These are phyloP conservation scores for Herpetotheres cachinnans DNA, from an alignment of 2,113 vertebrate genomes.

Conservation along the genomic window DNA sequence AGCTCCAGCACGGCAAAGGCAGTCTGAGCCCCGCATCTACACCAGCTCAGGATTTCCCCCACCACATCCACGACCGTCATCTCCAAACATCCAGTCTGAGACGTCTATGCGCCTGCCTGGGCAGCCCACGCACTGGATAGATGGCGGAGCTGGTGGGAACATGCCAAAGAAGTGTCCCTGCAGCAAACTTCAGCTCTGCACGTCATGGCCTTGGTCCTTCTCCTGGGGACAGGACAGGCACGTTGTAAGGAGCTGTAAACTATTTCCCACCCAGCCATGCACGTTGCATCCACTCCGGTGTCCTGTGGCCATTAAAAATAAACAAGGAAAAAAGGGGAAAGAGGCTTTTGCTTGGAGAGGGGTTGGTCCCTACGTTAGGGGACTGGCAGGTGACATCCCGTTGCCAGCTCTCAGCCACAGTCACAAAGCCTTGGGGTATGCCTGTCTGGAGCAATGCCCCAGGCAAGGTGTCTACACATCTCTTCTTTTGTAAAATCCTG, in stretches of 20 bases:
- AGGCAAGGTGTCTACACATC: background rate
- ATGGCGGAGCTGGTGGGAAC: background rate
- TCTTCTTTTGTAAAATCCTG: background rate
- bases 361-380: background rate
- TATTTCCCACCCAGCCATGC: background rate
- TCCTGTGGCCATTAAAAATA: background rate
- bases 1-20: background rate
- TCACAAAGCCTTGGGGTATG: background rate
- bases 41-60: background rate
- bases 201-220: background rate
- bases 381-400: background rate
- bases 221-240: background rate
- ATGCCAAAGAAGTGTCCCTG: background rate
- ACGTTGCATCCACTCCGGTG: background rate
- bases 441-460: background rate
- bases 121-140: background rate
- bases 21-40: background rate
- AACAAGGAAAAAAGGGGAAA: background rate
- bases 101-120: rapidly evolving
- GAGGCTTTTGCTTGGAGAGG: background rate
- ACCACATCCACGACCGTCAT: background rate
- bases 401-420: background rate
- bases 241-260: no score
- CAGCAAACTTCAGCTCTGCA: background rate
- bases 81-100: background rate